Evolutionary conservation across 2,113 vertebrate species (phyloP), one percentile per base, ranked within the genome.

Genomic region (Lathamus discolor): DNA sequence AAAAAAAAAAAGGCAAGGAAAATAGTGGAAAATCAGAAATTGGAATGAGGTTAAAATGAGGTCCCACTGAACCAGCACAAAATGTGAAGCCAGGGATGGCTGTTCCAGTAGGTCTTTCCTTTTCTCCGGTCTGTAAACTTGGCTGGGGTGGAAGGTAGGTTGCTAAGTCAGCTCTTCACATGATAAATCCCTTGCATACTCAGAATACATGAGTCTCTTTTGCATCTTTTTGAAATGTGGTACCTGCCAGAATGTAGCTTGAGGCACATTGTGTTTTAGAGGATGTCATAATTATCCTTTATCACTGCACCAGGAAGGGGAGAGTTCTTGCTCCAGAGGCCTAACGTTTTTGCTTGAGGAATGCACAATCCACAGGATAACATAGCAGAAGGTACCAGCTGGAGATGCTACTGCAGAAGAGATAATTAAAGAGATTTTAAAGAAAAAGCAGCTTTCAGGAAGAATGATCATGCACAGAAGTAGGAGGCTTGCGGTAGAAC

Each of bases 401-500:
- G 94, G 90, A 95, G 82, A 62, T 1, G 20, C 72, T 85, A 44
- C 88, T 52, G 76, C 23, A 16, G 72, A 86, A 75, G 31, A 54
- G 68, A 88, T 24, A 19, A 14, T 14, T 33, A 17, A 25, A 61
- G 83, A 51, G 82, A 54, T 28, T 4, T 84, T 2, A 31, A 67
- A 77, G 83, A 20, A 74, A 83, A 86, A 95, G 59, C 82, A 22
- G 88, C 66, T 91, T 86, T 83, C 2, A 37, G 76, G 80, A 63
- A 79, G 92, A 67, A 72, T 3, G 68, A 77, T 55, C 49, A 19
- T 14, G 61, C 61, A 7, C 43, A 31, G 61, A 48, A 96, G 85
- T 49, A 20, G 88, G 83, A 96, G 76, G 76, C 64, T 94, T 72
- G 85, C 79, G 37, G 76, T 29, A 27, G 91, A 88, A 48, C 7